Evolutionary conservation across 2,888 invertebrate genomes (phyloP).

Genomic region (Ichneumon xanthorius): DNA sequence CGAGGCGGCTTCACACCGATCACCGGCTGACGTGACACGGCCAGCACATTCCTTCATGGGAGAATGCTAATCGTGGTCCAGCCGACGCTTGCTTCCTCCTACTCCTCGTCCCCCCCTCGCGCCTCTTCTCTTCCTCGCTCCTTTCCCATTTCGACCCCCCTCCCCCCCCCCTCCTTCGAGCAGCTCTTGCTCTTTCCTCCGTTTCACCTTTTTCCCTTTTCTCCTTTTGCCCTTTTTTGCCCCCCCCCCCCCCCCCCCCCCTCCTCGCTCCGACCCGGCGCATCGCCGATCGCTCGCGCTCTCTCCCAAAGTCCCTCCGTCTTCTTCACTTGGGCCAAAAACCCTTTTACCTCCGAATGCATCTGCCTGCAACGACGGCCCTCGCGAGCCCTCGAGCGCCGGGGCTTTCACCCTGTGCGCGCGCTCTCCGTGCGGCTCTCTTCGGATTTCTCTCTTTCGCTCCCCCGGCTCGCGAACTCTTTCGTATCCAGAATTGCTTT

Average conservation of each 20-base stretch:
- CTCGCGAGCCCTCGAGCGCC: slow-evolving; percentile 48
- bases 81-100: slow-evolving; percentile 77
- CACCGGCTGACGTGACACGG: slow-evolving; percentile 81
- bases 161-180: slow-evolving; percentile 55
- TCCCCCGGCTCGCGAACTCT: slow-evolving; percentile 24
- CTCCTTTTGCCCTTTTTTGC: slow-evolving; percentile 7
- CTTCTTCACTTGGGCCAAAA: slow-evolving; percentile 63
- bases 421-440: slow-evolving; percentile 2
- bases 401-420: slow-evolving; percentile 15
- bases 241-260: too few species aligned
- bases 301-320: slow-evolving; percentile 56
- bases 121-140: slow-evolving; percentile 60
- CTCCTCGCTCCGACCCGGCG: neutral
- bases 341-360: slow-evolving; percentile 67
- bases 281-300: slow-evolving; percentile 11
- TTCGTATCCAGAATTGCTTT: slow-evolving; percentile 56
- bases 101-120: slow-evolving; percentile 68
- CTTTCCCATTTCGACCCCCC: slow-evolving; percentile 50
- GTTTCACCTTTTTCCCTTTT: slow-evolving; percentile 32
- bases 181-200: slow-evolving; percentile 56
- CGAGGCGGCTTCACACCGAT: slow-evolving; percentile 80
- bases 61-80: slow-evolving; percentile 81
- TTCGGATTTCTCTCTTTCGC: too few species aligned
- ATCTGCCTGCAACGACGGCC: slow-evolving; percentile 64
- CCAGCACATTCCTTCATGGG: slow-evolving; percentile 81